These are phyloP conservation scores for Sapayoa aenigma DNA, from an alignment of 2,113 vertebrate genomes.

Conservation along the genomic window DNA sequence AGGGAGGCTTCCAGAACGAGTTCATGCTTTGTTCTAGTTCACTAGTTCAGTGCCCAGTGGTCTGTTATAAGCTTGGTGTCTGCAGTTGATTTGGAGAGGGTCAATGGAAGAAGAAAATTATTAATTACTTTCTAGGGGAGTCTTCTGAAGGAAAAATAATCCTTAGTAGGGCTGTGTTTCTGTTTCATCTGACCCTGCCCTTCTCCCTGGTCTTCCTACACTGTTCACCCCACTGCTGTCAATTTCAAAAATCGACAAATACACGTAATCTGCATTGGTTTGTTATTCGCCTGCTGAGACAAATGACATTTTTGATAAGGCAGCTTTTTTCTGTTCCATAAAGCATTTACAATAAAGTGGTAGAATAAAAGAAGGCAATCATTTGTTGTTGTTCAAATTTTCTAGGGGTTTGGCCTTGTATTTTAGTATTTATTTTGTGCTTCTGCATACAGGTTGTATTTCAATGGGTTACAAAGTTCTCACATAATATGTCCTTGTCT, in stretches of 20 bases:
- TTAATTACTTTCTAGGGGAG: not conserved
- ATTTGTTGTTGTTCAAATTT: not conserved
- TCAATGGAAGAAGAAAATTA: not conserved
- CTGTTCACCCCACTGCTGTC: not conserved
- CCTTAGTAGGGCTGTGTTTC: not conserved
- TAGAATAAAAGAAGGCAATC: not conserved
- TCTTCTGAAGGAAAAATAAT: not conserved
- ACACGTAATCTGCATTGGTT: not conserved
- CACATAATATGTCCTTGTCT: not conserved
- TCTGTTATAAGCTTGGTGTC: not conserved
- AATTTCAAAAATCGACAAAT: not conserved
- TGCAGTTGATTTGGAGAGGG: not conserved
- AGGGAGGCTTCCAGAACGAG: not conserved
- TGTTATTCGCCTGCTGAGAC: not conserved
- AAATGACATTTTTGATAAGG: not conserved
- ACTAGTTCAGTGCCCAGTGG: not conserved
- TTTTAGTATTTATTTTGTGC: not conserved
- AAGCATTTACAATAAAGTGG: not conserved
- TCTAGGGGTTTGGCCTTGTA: not conserved
- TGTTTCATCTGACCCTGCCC: not conserved
- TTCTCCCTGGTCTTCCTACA: not conserved
- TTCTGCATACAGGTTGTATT: not conserved
- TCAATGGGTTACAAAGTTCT: not conserved
- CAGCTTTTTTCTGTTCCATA: not conserved
- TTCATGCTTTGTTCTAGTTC: not conserved